A percentile compares a stretch with the other conserved stretches of the same genome.
Evolutionary conservation across 2,113 vertebrate species (phyloP).

Genomic region (Rhizomys pruinosus): DNA sequence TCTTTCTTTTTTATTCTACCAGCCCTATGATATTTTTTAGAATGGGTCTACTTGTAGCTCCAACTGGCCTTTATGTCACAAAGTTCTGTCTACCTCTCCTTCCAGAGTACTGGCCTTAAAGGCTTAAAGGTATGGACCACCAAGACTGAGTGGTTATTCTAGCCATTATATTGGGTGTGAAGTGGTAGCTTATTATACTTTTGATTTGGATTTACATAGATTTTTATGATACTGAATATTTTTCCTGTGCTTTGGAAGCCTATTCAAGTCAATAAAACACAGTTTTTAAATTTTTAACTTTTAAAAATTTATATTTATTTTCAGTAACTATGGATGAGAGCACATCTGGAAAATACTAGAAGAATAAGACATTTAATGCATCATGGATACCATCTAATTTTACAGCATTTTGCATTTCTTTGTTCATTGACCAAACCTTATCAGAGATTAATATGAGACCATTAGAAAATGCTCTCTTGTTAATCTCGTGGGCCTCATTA

Average conservation of each 20-base stretch:
- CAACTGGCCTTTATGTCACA: no score
- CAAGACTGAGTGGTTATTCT: background rate
- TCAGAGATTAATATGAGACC: background rate
- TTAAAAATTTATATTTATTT: background rate
- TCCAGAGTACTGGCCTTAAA: no score
- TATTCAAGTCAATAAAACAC: background rate
- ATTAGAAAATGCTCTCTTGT: constrained; percentile 11
- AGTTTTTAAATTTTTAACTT: no score
- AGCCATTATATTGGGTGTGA: background rate
- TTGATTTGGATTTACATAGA: background rate
- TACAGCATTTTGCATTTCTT: background rate
- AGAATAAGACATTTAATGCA: background rate
- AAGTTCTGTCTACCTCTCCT: no score
- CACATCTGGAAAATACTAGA: background rate
- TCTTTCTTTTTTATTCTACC: background rate
- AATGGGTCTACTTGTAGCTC: background rate
- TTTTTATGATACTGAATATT: background rate
- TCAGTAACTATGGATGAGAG: background rate
- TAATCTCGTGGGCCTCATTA: background rate
- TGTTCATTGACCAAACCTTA: background rate
- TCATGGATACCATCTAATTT: constrained; percentile 22
- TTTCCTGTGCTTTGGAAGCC: background rate
- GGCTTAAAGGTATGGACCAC: no score
- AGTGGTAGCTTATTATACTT: background rate
- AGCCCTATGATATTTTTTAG: no score